These are phyloP conservation scores for Pseudanteris insignis DNA, from an alignment of 2,888 invertebrate genomes.

Conservation along the genomic window DNA sequence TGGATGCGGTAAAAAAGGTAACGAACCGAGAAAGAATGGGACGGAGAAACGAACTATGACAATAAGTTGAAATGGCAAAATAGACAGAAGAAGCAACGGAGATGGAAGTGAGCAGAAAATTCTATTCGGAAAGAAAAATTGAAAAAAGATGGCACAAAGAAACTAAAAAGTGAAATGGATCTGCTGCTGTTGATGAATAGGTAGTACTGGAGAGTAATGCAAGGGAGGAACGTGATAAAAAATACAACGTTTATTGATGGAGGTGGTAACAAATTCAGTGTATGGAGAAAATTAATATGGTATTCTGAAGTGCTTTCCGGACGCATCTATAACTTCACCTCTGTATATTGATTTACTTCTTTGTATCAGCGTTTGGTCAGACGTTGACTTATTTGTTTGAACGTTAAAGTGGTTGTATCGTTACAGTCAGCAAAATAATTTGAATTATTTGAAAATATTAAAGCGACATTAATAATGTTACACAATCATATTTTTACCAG, in stretches of 20 bases:
- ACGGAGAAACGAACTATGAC: conserved; percentile 23
- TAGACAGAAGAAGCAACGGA: conserved; percentile 9
- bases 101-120: conserved; percentile 20
- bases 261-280: conserved; percentile 7
- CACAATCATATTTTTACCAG: too few relatives aligned
- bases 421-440: too few relatives aligned
- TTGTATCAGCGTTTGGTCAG: too few relatives aligned
- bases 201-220: conserved; percentile 17
- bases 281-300: too few relatives aligned
- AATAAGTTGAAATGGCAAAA: conserved; percentile 18
- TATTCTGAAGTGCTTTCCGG: too few relatives aligned
- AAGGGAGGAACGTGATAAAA: conserved; percentile 15
- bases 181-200: conserved; percentile 21
- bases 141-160: conserved; percentile 26
- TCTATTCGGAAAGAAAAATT: conserved; percentile 24
- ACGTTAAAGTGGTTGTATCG: too few relatives aligned
- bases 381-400: background rate
- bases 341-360: background rate
- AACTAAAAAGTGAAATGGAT: conserved; percentile 15
- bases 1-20: conserved; percentile 27
- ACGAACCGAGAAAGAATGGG: conserved; percentile 18
- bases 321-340: too few relatives aligned
- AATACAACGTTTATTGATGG: conserved; percentile 15
- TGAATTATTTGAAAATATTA: too few relatives aligned
- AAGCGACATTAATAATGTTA: too few relatives aligned